Evolutionary conservation across 2,888 invertebrate species (phyloP), one percentile per base, ranked within the genome.

Genomic region (Bibio marci): DNA sequence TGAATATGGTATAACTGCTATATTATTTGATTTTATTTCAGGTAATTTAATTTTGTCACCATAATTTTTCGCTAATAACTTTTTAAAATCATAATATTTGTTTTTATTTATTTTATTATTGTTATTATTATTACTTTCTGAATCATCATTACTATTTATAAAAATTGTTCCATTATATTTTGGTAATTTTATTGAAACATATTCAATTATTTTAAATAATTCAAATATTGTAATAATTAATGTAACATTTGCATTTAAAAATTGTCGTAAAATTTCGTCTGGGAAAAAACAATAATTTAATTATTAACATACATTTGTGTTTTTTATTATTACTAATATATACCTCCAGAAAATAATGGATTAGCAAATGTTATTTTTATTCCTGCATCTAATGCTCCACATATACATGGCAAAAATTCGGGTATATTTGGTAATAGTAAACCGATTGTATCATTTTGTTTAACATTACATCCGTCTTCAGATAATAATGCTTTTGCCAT

Each of bases 371-470:
- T 77, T 12, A 75, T 73, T 3, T 69, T 64, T 2, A 76, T 56
- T 1, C 77, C 78, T 2, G 76, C 77, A 44, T 66, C 65, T 53
- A 76, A 63, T 32, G 76, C 73, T 3, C 77, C 78, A 48, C 73
- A 70, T 35, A 75, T 70, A n/a, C 71, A 63, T 18, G 76, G 66
- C 10, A 69, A 63, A 51, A 72, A 79, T 59, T 80, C 79, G 0
- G 79, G 79, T 38, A 77, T 65, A 54, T 80, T 80, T 6, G 78
- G 79, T 45, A 79, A 57, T 27, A 79, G 65, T 17, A 80, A 57
- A 2, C 74, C 79, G 3, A 80, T 55, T 14, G 70, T 68, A 37
- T 80, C 78, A 2, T 76, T 73, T 1, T 69, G 69, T 45, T 66
- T 57, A 45, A 79, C 57, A 8, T 67, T 66, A 25, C 25, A 35